Evolutionary conservation across 2,888 invertebrate species (phyloP), one percentile per base, ranked within the genome.

Genomic region (Epicampocera succincta): DNA sequence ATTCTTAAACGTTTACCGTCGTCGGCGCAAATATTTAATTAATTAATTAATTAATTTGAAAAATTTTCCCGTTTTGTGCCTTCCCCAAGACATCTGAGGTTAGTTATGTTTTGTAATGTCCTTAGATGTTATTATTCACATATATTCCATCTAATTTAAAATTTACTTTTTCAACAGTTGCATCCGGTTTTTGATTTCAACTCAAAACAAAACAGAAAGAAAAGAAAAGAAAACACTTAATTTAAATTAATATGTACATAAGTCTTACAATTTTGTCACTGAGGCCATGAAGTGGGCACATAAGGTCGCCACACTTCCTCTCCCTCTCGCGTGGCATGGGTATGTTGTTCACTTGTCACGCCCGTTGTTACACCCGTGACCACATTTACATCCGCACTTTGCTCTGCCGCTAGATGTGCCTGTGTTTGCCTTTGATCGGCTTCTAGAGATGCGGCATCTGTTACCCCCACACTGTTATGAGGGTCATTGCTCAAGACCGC

Each of bases 291-390:
- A n/a, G 76, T 63, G 19, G 69, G 82, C 42, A 73, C 80, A 80
- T 80, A 95, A 73, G 95, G 95, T 90, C 95, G 93, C 95, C 95
- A 96, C n/a, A 96, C 95, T 78, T 90, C 91, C 44, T 82, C 82
- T 17, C 82, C 82, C 8, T 78, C 82, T 3, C 82, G 65, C 3
- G 82, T 71, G 38, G 74, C 54, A 46, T 86, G 86, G 6, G 74
- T 0, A 91, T 91, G 77, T 93, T 92, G 83, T 9, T 84, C 76
- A 92, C 44, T 76, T 3, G 54, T 13, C 15, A 48, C 73, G 29
- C 46, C 65, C 13, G 74, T 2, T 75, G 84, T 4, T 74, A 84
- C 63, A 83, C 84, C 72, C 19, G 68, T 83, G 81, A 74, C 85
- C 83, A 58, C 86, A 82, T 72, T 79, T 8, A 79, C 86, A 66